Percentiles rank a stretch among this genome's conserved stretches.
phyloP scores from a whole-genome alignment of 2,797 vertebrate species.

The Phoebastria nigripes region DNA sequence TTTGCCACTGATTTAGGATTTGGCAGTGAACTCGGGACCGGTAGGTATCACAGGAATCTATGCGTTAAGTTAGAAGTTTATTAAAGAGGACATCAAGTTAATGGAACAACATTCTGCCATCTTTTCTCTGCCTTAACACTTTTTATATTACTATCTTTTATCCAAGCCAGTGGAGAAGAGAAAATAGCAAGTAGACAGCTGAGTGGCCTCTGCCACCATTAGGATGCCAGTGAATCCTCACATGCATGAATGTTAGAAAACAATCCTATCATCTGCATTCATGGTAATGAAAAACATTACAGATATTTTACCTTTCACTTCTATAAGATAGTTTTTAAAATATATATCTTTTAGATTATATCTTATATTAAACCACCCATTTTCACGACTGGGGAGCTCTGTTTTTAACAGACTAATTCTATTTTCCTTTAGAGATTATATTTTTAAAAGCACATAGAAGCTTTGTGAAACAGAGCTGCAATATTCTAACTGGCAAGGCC shows the following conservation, averaged over 20 bases:
- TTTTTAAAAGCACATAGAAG: neutral
- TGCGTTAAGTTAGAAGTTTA: neutral
- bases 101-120: neutral
- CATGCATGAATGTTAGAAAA: neutral
- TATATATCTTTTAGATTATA: neutral
- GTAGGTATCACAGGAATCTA: neutral
- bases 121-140: neutral
- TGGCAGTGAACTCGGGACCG: neutral
- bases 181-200: neutral
- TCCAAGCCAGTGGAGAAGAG: neutral
- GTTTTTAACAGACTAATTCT: neutral
- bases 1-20: neutral
- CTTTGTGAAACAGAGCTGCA: neutral
- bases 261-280: neutral
- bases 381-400: neutral
- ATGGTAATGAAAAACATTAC: neutral
- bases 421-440: neutral
- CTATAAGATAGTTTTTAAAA: neutral
- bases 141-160: neutral
- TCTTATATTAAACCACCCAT: neutral
- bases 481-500: neutral
- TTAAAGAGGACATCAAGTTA: neutral
- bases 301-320: neutral
- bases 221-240: neutral
- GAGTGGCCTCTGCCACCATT: neutral